phyloP scores from a whole-genome alignment of 2,888 invertebrate genomes.

The Drosophila cracens region DNA sequence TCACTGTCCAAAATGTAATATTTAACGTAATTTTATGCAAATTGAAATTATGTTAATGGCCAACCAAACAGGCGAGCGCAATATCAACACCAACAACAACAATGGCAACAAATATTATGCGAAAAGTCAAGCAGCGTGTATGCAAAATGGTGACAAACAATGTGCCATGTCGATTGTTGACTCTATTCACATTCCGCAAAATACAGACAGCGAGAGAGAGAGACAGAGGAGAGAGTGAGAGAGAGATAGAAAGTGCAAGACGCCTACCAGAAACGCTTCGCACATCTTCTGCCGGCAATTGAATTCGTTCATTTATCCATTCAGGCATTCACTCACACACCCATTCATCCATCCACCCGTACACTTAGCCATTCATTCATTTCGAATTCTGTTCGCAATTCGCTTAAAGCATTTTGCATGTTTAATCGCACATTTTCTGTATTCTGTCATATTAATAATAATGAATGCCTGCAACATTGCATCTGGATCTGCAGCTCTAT shows the following conservation, averaged over 20 bases:
- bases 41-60: slow-evolving; percentile 80
- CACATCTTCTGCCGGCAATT: slow-evolving; percentile 44
- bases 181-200: slow-evolving; percentile 15
- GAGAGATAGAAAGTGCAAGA: neutral
- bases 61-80: slow-evolving; percentile 37
- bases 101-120: slow-evolving; percentile 51
- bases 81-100: slow-evolving; percentile 9
- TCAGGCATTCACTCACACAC: slow-evolving; percentile 1
- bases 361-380: slow-evolving; percentile 43
- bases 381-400: slow-evolving; percentile 55
- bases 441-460: slow-evolving; percentile 56
- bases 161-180: slow-evolving; percentile 38
- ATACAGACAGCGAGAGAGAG: neutral
- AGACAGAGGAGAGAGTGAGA: neutral
- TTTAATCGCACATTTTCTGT: slow-evolving; percentile 51
- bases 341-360: neutral
- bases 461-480: slow-evolving; percentile 53
- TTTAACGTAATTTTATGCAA: slow-evolving; percentile 78
- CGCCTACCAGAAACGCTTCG: slow-evolving; percentile 1
- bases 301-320: slow-evolving; percentile 31
- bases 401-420: slow-evolving; percentile 74
- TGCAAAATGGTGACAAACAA: slow-evolving; percentile 58
- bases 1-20: slow-evolving; percentile 70
- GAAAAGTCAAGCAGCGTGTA: slow-evolving; percentile 44
- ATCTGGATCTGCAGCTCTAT: slow-evolving; percentile 20